Percentiles rank a stretch among this genome's conserved stretches.
These are phyloP conservation scores for Troilus luridus DNA, from an alignment of 2,888 invertebrate genomes.

Conservation along the genomic window DNA sequence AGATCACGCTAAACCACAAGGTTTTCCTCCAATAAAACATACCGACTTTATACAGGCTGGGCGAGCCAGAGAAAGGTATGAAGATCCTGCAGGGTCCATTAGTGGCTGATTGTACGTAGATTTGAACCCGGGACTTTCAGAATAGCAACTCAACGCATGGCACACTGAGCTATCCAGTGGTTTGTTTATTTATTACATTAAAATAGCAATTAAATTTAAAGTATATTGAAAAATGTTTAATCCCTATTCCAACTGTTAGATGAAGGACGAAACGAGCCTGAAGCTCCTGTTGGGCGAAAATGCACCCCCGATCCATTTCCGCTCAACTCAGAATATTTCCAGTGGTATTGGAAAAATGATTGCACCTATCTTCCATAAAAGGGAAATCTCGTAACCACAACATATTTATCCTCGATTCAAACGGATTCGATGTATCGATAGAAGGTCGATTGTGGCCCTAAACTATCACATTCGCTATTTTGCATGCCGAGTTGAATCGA, in stretches of 20 bases:
- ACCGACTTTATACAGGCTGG: too few species aligned
- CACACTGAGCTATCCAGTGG: too few species aligned
- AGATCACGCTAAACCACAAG: too few species aligned
- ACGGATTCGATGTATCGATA: neutral
- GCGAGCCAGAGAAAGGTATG: too few species aligned
- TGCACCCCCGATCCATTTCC: neutral
- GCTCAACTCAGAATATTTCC: neutral
- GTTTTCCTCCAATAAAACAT: too few species aligned
- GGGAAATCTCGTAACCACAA: neutral
- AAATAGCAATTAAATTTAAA: too few species aligned
- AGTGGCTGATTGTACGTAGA: too few species aligned
- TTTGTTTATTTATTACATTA: too few species aligned
- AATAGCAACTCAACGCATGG: too few species aligned
- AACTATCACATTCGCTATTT: neutral
- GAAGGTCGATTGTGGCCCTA: neutral
- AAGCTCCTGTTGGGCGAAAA: neutral
- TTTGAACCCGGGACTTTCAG: too few species aligned
- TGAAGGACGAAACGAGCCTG: neutral
- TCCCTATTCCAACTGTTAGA: neutral
- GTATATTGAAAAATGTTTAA: too few species aligned
- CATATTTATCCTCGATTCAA: neutral
- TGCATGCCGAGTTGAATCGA: neutral
- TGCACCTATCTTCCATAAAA: neutral
- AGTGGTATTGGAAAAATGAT: conserved; percentile 15
- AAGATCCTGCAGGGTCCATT: too few species aligned